A percentile compares a stretch with the other conserved stretches of the same genome.
Conservation (phyloP, 2,113 vertebrate genomes). For the Cryptomyrus ogoouensis region DNA sequence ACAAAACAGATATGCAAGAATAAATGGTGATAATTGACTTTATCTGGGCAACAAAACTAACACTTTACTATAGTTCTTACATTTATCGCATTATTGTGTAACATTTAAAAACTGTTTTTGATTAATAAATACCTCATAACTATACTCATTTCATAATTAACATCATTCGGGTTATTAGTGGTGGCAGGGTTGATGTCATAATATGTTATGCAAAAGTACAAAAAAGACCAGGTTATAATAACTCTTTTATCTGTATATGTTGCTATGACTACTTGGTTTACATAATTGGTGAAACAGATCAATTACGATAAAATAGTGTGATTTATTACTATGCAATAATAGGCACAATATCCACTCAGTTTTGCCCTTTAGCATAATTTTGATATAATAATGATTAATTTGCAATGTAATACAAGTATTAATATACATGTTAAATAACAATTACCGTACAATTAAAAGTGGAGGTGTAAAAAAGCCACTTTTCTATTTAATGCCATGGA, state of each 20-base stretch:
- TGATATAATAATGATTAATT: background rate
- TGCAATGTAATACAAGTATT: background rate
- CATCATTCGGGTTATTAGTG: background rate
- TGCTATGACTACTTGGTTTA: background rate
- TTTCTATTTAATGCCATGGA: background rate
- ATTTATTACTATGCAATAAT: background rate
- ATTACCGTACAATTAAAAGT: background rate
- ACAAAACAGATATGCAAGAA: background rate
- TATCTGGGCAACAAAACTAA: background rate
- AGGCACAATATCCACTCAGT: background rate
- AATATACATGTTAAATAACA: background rate
- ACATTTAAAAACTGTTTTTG: background rate
- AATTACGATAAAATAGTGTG: background rate
- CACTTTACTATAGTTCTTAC: background rate
- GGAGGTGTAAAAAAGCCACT: background rate
- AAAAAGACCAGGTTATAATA: background rate
- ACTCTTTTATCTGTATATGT: slow-evolving; percentile 2
- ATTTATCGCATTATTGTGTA: background rate
- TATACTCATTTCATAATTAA: background rate
- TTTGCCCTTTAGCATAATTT: background rate
- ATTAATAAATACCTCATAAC: background rate
- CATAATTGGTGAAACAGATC: background rate
- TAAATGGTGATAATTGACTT: background rate
- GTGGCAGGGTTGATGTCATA: background rate
- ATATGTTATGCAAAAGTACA: background rate